Conservation (phyloP, 2,113 vertebrate genomes). For the Stigmatopora argus region DNA sequence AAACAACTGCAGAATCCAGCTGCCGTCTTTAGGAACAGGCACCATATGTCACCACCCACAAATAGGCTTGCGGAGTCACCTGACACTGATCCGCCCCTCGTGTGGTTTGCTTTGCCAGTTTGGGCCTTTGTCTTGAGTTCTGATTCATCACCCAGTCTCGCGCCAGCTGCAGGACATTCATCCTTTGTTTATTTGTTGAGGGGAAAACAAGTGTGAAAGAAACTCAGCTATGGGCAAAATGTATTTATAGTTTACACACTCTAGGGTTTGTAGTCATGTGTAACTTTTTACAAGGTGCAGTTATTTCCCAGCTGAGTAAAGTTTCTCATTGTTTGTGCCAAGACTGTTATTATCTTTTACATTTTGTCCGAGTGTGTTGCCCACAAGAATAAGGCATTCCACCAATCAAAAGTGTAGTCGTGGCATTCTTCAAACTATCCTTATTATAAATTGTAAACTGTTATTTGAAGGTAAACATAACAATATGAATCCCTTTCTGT, state of each 20-base stretch:
- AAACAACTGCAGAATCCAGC: constrained; percentile 70
- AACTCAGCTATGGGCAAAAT: constrained; percentile 12
- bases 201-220: constrained; percentile 38
- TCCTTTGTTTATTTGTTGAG: constrained; percentile 59
- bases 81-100: constrained; percentile 63
- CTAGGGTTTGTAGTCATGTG: neutral
- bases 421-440: too few relatives aligned
- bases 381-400: too few relatives aligned
- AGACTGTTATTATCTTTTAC: neutral
- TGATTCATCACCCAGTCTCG: constrained; percentile 75
- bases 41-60: constrained; percentile 70
- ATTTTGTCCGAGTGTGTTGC: too few relatives aligned
- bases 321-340: constrained; percentile 18
- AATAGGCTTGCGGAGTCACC: constrained; percentile 72
- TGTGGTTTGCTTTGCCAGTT: constrained; percentile 51
- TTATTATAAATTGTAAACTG: neutral
- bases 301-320: neutral
- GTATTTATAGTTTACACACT: constrained; percentile 21
- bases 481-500: neutral
- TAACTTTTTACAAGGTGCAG: neutral
- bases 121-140: constrained; percentile 76
- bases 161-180: constrained; percentile 69
- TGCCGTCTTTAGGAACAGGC: constrained; percentile 67
- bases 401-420: too few relatives aligned
- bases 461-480: neutral